Conservation (phyloP, 2,888 invertebrate species). For the Anticlea derivata region DNA sequence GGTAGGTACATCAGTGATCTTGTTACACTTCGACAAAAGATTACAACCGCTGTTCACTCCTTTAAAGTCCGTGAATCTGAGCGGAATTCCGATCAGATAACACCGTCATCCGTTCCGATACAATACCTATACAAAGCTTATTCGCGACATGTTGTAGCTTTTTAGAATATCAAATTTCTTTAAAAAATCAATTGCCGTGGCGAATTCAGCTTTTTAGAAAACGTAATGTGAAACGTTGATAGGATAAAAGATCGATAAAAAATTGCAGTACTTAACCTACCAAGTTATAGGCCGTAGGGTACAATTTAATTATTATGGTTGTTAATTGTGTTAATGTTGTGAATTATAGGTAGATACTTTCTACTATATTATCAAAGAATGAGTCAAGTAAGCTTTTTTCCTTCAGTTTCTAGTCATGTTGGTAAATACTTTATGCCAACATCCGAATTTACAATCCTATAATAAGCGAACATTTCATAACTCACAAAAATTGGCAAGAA, state of each 20-base stretch:
- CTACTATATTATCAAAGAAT: too few species aligned
- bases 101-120: conserved; percentile 64
- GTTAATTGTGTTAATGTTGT: too few species aligned
- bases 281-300: too few species aligned
- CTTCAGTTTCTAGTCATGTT: too few species aligned
- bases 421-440: too few species aligned
- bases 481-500: conserved; percentile 31
- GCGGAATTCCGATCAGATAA: conserved; percentile 73
- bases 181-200: conserved; percentile 44
- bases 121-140: conserved; percentile 61
- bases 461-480: too few species aligned
- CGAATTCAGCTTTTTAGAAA: conserved; percentile 28
- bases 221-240: conserved; percentile 30
- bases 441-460: too few species aligned
- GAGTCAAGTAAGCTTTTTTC: too few species aligned
- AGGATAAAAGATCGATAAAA: conserved; percentile 10
- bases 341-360: too few species aligned
- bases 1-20: conserved; percentile 78
- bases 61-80: conserved; percentile 65
- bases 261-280: neutral
- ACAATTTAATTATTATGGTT: too few species aligned
- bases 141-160: conserved; percentile 53
- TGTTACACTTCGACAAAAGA: conserved; percentile 69
- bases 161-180: conserved; percentile 59
- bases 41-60: conserved; percentile 63